Evolutionary conservation across 2,888 invertebrate species (phyloP).

Genomic region (Herminia tarsipennalis): DNA sequence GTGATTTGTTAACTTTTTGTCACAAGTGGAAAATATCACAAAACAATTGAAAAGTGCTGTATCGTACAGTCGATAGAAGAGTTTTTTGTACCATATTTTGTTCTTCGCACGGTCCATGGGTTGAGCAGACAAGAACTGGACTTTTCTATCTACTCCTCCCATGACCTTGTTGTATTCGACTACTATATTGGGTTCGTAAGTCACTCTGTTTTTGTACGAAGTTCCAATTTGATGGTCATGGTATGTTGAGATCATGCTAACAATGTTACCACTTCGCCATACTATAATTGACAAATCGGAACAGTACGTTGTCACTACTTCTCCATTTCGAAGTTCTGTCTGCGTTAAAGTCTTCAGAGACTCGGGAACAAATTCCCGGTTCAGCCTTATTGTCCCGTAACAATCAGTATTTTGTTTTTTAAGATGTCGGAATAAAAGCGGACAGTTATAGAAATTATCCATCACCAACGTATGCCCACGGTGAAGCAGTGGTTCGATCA

Average conservation of each 20-base stretch:
- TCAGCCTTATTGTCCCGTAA: background rate
- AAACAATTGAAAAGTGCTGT: background rate
- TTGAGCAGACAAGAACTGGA: background rate
- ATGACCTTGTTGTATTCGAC: background rate
- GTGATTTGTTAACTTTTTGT: background rate
- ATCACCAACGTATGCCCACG: conserved; percentile 18
- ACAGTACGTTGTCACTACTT: background rate
- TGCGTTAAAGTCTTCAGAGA: background rate
- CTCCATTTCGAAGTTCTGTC: background rate
- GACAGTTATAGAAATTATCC: conserved; percentile 20
- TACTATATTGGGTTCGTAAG: background rate
- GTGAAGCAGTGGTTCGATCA: conserved; percentile 14
- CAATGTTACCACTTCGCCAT: background rate
- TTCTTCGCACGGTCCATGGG: background rate
- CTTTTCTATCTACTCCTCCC: background rate
- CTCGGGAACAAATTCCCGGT: background rate
- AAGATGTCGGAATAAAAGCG: conserved; percentile 8
- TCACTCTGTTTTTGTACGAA: background rate
- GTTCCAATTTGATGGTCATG: background rate
- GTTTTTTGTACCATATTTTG: background rate
- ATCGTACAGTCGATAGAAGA: background rate
- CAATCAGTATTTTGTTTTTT: background rate
- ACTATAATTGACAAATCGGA: background rate
- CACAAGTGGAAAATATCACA: background rate
- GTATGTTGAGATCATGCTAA: conserved; percentile 1